Evolutionary conservation across 2,888 invertebrate species (phyloP).

Genomic region (Chaitophorus viminalis): DNA sequence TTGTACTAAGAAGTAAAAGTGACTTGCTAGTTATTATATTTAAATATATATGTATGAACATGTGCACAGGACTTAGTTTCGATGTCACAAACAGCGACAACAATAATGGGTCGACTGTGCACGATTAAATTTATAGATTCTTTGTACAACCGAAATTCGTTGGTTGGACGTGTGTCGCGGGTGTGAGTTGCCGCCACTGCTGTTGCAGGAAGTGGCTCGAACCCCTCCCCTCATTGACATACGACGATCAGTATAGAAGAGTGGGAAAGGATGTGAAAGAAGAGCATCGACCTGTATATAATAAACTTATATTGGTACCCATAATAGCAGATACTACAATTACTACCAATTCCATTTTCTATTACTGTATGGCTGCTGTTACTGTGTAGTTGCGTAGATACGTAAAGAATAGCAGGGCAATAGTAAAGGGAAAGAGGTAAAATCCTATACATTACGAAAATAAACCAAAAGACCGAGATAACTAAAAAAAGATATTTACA

Average conservation of each 20-base stretch:
- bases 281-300: slow-evolving; percentile 36
- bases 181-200: background rate
- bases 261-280: slow-evolving; percentile 29
- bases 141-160: background rate
- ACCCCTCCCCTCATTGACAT: too few species aligned
- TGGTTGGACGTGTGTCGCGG: background rate
- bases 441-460: too few species aligned
- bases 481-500: too few species aligned
- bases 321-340: background rate
- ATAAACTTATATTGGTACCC: background rate
- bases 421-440: too few species aligned
- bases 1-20: too few species aligned
- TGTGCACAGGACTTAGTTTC: background rate
- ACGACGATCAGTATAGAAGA: background rate
- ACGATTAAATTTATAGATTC: background rate
- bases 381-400: too few species aligned
- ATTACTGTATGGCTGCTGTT: background rate
- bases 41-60: too few species aligned
- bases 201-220: background rate
- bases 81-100: background rate
- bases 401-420: too few species aligned
- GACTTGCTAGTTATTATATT: too few species aligned
- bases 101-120: background rate
- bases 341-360: background rate
- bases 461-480: too few species aligned